Conservation (phyloP, 37 sponge, comb jelly and placozoan species). For the Chondrilla cf. caribensis region DNA sequence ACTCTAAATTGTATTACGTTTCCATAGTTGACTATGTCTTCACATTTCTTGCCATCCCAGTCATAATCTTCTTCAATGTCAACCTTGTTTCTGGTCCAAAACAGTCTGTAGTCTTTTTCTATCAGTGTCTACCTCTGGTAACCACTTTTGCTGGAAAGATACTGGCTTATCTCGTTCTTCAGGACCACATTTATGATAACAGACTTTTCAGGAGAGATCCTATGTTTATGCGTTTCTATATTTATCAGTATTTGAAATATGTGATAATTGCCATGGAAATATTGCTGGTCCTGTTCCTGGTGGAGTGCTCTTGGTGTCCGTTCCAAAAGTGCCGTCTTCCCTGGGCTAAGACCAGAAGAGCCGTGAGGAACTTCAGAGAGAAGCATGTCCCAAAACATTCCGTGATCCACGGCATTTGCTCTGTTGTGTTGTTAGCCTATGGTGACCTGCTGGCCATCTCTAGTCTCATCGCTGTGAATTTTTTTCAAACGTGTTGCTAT, state of each 20-base stretch:
- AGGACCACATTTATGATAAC: too few species aligned
- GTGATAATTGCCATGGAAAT: too few species aligned
- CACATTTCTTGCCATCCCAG: not conserved
- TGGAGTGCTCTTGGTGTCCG: not conserved
- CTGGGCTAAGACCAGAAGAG: not conserved
- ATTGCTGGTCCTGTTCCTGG: too few species aligned
- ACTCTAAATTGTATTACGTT: too few species aligned
- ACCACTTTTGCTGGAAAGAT: not conserved
- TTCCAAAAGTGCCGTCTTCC: not conserved
- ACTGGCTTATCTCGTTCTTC: too few species aligned
- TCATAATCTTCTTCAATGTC: slow-evolving; percentile 6
- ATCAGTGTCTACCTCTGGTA: not conserved
- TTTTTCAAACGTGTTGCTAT: not conserved
- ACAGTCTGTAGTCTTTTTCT: not conserved
- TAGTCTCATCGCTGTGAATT: not conserved
- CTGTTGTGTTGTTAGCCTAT: not conserved
- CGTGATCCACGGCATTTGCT: not conserved
- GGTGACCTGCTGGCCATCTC: not conserved
- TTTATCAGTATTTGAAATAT: too few species aligned
- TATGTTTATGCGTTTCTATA: too few species aligned
- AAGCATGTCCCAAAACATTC: not conserved
- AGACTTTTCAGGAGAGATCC: too few species aligned
- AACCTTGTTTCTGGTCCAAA: not conserved
- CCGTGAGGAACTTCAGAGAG: not conserved
- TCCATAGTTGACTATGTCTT: not conserved